These are phyloP conservation scores for Zaprionus bogoriensis DNA, from an alignment of 2,888 invertebrate species.

Conservation along the genomic window DNA sequence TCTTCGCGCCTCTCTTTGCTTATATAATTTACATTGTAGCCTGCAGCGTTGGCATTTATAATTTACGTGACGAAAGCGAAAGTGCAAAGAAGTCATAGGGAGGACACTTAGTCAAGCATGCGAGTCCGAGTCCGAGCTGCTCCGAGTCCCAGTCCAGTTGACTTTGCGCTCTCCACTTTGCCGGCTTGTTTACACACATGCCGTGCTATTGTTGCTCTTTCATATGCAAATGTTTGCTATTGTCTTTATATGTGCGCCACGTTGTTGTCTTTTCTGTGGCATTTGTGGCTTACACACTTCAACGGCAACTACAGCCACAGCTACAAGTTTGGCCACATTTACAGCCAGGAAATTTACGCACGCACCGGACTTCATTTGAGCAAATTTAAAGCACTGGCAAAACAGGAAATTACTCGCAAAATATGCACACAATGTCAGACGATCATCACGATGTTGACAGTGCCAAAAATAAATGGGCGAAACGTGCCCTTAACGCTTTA, in stretches of 20 bases:
- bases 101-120: constrained; percentile 14
- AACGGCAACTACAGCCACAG: background rate
- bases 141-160: no score
- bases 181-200: background rate
- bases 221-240: constrained; percentile 40
- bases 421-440: constrained; percentile 2
- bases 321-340: background rate
- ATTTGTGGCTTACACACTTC: constrained; percentile 24
- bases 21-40: constrained; percentile 57
- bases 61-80: constrained; percentile 50
- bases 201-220: constrained; percentile 14
- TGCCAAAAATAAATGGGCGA: constrained; percentile 49
- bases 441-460: constrained; percentile 26
- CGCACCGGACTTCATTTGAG: constrained; percentile 45
- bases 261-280: constrained; percentile 33
- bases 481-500: constrained; percentile 64
- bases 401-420: constrained; percentile 54
- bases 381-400: constrained; percentile 46
- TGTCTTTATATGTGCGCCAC: constrained; percentile 10
- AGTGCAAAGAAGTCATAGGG: constrained; percentile 37
- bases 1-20: constrained; percentile 24
- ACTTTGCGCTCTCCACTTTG: no score
- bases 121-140: background rate
- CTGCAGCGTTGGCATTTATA: constrained; percentile 46
- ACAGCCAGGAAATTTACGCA: constrained; percentile 42